Conservation (phyloP, 2,113 vertebrate genomes). For the Spermophilus dauricus region DNA sequence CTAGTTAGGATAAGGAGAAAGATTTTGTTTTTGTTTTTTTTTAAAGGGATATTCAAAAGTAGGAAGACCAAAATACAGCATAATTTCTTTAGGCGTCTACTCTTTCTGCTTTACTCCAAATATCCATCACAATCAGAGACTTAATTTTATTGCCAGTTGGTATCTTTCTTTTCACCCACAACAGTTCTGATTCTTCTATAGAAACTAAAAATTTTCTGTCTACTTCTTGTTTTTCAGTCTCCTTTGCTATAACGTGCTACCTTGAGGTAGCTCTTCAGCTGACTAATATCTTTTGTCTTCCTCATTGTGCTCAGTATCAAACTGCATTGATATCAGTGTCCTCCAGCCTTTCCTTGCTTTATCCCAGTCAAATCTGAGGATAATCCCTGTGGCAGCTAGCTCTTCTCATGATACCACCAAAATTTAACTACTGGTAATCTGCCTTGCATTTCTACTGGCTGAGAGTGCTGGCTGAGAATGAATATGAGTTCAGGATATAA, state of each 20-base stretch:
- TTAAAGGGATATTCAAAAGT: constrained; percentile 10
- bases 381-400: neutral
- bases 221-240: neutral
- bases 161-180: constrained; percentile 34
- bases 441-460: neutral
- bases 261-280: neutral
- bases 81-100: neutral
- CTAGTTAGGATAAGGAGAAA: neutral
- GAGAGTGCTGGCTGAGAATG: neutral
- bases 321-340: neutral
- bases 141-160: constrained; percentile 6
- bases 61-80: neutral
- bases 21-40: neutral
- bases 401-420: neutral
- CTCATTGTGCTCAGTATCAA: neutral
- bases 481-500: neutral
- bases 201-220: neutral
- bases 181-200: neutral
- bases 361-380: neutral
- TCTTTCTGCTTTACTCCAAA: neutral
- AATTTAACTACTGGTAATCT: constrained; percentile 10
- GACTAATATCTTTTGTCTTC: neutral
- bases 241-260: neutral
- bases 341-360: neutral
- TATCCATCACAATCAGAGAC: neutral